Percentiles rank a stretch among this genome's conserved stretches.
These are phyloP conservation scores for Sebastiscus albofasciatus DNA, from an alignment of 2,797 vertebrate species.

Conservation along the genomic window DNA sequence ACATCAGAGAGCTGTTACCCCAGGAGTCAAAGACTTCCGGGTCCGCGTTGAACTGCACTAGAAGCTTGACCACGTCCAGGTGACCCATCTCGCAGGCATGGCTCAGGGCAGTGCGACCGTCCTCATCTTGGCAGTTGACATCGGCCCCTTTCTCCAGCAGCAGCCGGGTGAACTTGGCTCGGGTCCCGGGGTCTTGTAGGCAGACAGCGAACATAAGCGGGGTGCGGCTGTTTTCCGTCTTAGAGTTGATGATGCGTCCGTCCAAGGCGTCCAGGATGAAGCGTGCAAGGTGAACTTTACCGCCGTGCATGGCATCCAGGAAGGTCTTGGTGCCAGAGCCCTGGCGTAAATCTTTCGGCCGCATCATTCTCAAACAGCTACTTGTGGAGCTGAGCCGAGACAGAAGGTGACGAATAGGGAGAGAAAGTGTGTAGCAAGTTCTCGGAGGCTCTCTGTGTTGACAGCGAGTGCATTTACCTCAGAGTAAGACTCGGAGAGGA, in stretches of 20 bases:
- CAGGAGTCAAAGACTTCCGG: conserved; percentile 87
- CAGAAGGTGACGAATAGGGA: conserved; percentile 11
- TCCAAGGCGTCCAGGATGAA: conserved; percentile 94
- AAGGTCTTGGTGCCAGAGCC: conserved; percentile 92
- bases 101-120: conserved; percentile 89
- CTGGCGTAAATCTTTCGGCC: conserved; percentile 90
- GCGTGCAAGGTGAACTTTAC: conserved; percentile 91
- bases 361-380: conserved; percentile 81
- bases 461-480: conserved; percentile 67
- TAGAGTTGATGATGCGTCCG: conserved; percentile 90
- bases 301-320: conserved; percentile 90
- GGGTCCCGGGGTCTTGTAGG: conserved; percentile 83
- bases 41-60: conserved; percentile 92
- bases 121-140: conserved; percentile 88
- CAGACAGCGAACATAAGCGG: conserved; percentile 90
- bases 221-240: conserved; percentile 88
- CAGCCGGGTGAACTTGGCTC: conserved; percentile 87
- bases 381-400: conserved; percentile 31
- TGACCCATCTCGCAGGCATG: conserved; percentile 89
- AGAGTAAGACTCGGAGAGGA: conserved; percentile 78
- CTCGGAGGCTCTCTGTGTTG: conserved; percentile 49
- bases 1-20: conserved; percentile 92
- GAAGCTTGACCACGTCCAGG: conserved; percentile 89
- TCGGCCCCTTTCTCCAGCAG: conserved; percentile 90
- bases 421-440: conserved; percentile 58